These are phyloP conservation scores for Dinothrombium tinctorium DNA, from an alignment of 1,140 invertebrate genomes.

Conservation along the genomic window DNA sequence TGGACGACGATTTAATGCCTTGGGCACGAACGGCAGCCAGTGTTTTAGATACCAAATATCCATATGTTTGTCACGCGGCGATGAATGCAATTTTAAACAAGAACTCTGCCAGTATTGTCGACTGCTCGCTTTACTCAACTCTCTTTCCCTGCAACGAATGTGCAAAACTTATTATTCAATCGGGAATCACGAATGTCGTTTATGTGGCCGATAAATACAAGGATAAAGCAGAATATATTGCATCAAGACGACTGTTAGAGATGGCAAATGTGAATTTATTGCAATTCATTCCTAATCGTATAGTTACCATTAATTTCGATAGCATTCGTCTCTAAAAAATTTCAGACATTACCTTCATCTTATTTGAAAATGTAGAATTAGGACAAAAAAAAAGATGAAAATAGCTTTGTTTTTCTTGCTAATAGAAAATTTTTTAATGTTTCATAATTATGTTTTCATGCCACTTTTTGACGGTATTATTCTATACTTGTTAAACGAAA, in stretches of 20 bases:
- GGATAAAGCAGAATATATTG: conserved; percentile 35
- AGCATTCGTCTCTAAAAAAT: too few species aligned
- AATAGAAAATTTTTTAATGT: too few species aligned
- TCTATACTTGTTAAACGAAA: too few species aligned
- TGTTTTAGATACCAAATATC: conserved; percentile 46
- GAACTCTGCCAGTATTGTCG: conserved; percentile 42
- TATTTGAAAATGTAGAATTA: too few species aligned
- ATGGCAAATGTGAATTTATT: not conserved
- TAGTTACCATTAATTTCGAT: too few species aligned
- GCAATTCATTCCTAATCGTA: not conserved
- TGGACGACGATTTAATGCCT: conserved; percentile 61
- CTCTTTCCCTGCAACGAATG: conserved; percentile 90
- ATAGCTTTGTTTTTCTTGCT: too few species aligned
- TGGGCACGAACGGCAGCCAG: conserved; percentile 40
- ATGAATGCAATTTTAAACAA: conserved; percentile 87
- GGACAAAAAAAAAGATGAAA: too few species aligned
- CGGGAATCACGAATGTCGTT: conserved; percentile 53
- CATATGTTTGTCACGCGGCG: conserved; percentile 77
- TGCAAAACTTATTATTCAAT: conserved; percentile 83
- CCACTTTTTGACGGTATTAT: too few species aligned
- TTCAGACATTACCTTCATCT: too few species aligned
- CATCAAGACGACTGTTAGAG: conserved; percentile 30
- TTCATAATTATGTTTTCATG: too few species aligned
- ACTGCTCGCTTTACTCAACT: conserved; percentile 49
- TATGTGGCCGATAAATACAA: conserved; percentile 59